These are phyloP conservation scores for Macrotus californicus DNA, from an alignment of 2,113 vertebrate species.

Conservation along the genomic window DNA sequence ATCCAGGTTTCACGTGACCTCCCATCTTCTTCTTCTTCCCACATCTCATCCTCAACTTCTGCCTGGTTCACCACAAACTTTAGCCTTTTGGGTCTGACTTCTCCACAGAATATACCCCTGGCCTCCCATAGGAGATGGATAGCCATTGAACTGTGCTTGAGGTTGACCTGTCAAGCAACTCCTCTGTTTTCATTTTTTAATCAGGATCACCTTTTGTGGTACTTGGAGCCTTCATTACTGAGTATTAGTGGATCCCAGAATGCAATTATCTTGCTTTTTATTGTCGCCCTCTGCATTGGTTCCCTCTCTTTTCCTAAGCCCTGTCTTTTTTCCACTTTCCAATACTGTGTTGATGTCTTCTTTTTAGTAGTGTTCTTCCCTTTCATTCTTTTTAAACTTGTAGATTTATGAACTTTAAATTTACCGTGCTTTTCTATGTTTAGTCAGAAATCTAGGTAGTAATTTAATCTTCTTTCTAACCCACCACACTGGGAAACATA, in stretches of 20 bases:
- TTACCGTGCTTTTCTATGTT: neutral
- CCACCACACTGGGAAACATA: neutral
- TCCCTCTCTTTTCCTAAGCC: neutral
- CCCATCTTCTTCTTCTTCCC: neutral
- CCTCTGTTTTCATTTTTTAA: neutral
- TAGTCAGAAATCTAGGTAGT: neutral
- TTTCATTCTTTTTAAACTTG: neutral
- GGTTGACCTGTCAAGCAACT: neutral
- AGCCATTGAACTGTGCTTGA: neutral
- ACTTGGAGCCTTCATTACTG: neutral
- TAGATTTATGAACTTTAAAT: slow-evolving; percentile 9
- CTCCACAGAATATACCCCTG: neutral
- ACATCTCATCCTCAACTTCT: neutral
- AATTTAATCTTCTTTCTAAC: neutral
- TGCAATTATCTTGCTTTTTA: neutral
- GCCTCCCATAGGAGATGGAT: too few relatives aligned
- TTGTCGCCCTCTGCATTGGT: neutral
- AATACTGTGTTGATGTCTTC: neutral
- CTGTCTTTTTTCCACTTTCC: neutral
- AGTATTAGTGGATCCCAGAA: neutral
- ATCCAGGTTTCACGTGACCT: neutral
- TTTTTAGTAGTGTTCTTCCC: neutral
- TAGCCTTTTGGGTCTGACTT: neutral
- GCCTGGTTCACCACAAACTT: neutral
- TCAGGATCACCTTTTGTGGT: neutral